phyloP scores from a whole-genome alignment of 1,140 invertebrate genomes.

The Parapsyche elsis region DNA sequence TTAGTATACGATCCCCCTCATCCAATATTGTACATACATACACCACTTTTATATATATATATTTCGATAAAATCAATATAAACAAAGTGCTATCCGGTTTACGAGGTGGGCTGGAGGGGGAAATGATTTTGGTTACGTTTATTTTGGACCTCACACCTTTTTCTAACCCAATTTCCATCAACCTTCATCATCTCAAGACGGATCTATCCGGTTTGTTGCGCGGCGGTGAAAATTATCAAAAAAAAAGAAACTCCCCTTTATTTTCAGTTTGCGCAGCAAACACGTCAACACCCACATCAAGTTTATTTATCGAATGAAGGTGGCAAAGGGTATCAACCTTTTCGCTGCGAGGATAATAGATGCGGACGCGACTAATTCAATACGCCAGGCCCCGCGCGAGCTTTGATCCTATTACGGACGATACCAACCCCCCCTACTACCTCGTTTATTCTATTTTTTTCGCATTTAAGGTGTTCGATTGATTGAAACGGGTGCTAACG shows the following conservation, averaged over 20 bases:
- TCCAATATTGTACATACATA: not conserved
- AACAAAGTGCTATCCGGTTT: slow-evolving; percentile 23
- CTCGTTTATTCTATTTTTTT: no score
- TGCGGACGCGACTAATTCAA: slow-evolving; percentile 36
- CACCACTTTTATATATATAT: not conserved
- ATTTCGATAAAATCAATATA: slow-evolving; percentile 28
- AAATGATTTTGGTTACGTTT: slow-evolving; percentile 1
- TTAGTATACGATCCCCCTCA: not conserved
- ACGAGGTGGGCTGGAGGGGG: not conserved
- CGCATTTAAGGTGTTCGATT: no score
- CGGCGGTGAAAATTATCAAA: slow-evolving; percentile 6
- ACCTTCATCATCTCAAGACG: slow-evolving; percentile 33
- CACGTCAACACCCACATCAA: slow-evolving; percentile 38
- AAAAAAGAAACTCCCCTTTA: slow-evolving; percentile 21
- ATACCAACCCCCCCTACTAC: not conserved
- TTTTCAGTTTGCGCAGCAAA: slow-evolving; percentile 38
- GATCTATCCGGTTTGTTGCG: slow-evolving; percentile 12
- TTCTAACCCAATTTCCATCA: slow-evolving; percentile 24
- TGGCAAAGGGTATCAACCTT: slow-evolving; percentile 30
- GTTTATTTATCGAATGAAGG: slow-evolving; percentile 36
- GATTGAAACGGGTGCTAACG: no score
- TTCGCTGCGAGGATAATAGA: slow-evolving; percentile 32
- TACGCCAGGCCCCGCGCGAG: slow-evolving; percentile 17
- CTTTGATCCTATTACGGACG: slow-evolving; percentile 17
- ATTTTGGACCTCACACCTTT: not conserved